These are phyloP conservation scores for Typhlichthys eigenmanni DNA, from an alignment of 2,797 vertebrate species.

Conservation along the genomic window DNA sequence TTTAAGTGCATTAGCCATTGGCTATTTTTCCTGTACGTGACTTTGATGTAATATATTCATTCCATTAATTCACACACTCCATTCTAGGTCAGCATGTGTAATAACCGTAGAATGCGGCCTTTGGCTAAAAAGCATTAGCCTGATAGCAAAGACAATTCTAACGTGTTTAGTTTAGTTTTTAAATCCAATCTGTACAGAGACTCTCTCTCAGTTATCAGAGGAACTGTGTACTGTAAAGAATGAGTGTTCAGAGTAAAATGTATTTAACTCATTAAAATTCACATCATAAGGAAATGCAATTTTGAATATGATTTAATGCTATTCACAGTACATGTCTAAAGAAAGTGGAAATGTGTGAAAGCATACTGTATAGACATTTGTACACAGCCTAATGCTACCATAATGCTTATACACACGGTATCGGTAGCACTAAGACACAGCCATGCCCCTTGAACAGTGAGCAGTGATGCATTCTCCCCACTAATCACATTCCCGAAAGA, in stretches of 20 bases:
- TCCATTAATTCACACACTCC: conserved; percentile 32
- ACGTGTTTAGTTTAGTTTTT: conserved; percentile 13
- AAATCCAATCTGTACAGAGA: background rate
- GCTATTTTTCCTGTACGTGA: conserved; percentile 14
- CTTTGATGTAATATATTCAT: conserved; percentile 49
- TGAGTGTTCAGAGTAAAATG: conserved; percentile 18
- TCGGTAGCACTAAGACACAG: too few relatives aligned
- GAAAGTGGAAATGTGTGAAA: too few relatives aligned
- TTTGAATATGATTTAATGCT: conserved; percentile 1
- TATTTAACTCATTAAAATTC: conserved; percentile 18
- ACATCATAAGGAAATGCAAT: conserved; percentile 4
- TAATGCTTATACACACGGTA: too few relatives aligned
- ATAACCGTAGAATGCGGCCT: conserved; percentile 12
- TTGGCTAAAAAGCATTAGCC: conserved; percentile 20
- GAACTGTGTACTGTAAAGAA: conserved; percentile 21
- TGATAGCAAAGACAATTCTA: conserved; percentile 13
- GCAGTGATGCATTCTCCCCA: conserved; percentile 26
- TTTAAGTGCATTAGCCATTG: conserved; percentile 19
- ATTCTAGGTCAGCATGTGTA: background rate
- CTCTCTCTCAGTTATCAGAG: conserved; percentile 20
- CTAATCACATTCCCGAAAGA: conserved; percentile 55
- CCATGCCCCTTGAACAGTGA: background rate
- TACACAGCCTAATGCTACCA: background rate
- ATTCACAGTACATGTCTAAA: too few relatives aligned
- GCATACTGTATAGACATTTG: conserved; percentile 7